Evolutionary conservation across 2,888 invertebrate genomes (phyloP), one percentile per base, ranked within the genome.

Genomic region (Drosophila peninsularis): DNA sequence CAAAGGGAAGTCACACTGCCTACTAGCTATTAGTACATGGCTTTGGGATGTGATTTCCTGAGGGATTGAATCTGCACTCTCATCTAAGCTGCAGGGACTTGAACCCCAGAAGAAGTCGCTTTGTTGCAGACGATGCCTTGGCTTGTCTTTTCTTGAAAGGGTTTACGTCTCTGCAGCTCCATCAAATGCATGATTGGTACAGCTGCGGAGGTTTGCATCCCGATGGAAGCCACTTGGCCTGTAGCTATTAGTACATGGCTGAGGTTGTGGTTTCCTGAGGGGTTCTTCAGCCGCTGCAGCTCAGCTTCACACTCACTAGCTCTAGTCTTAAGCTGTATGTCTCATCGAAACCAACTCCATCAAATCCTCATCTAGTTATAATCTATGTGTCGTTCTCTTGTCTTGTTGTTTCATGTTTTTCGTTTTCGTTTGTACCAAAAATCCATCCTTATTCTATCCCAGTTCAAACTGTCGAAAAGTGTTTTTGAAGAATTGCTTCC

Each of bases 401-500:
- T 64, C 71, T 53, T 82, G 72, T 81, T 34, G 11, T 39, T 84
- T 19, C 54, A 39, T 84, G 34, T 62, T 57, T 69, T 21, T 67
- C 36, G 17, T 50, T 70, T 19, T 69, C 41, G 50, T 42, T 64
- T 65, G 58, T 75, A 71, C 55, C 69, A 62, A 75, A 47, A 82
- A 82, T 78, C 90, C 85, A 84, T 88, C 72, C 70, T 54, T 75
- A 71, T 69, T 78, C 67, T 73, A 75, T 79, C 89, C 87, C 89
- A 84, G 88, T 88, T 72, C 47, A 81, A 89, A 79, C 90, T 90
- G 88, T 90, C 82, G 75, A 82, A 90, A 89, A 80, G 90, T 89
- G 91, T 90, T 90, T 90, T 90, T 90, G 90, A 90, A 90, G 88
- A 89, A 89, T 76, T 76, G 75, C 79, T 57, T 57, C n/a, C 30